Evolutionary conservation across 2,113 vertebrate genomes (phyloP).

Genomic region (Numida meleagris): DNA sequence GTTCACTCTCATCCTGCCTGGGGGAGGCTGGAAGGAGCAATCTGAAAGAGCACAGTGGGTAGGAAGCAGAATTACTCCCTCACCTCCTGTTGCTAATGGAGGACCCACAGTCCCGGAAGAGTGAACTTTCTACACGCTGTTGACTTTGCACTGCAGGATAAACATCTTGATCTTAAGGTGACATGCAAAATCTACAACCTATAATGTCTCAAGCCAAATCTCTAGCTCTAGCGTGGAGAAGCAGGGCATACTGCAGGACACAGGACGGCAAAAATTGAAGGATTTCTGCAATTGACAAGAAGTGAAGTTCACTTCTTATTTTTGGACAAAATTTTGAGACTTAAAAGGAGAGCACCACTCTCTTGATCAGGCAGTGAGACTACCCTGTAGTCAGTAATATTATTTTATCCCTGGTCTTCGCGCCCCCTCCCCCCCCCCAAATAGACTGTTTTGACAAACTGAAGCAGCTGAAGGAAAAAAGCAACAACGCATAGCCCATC

Average conservation of each 20-base stretch:
- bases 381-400: background rate
- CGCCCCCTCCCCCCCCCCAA: background rate
- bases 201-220: background rate
- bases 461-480: background rate
- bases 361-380: background rate
- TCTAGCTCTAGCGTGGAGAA: background rate
- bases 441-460: background rate
- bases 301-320: background rate
- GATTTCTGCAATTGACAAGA: background rate
- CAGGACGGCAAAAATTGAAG: fast-evolving
- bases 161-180: background rate
- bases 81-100: background rate
- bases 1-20: background rate
- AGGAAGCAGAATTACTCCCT: background rate
- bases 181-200: background rate
- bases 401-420: background rate
- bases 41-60: background rate
- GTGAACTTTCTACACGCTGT: fast-evolving
- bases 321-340: background rate
- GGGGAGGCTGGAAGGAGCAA: background rate
- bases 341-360: background rate
- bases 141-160: background rate
- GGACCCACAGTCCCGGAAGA: background rate
- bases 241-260: background rate
- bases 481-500: background rate